Conservation (phyloP, 2,113 vertebrate genomes). For the Catharus fuscescens region DNA sequence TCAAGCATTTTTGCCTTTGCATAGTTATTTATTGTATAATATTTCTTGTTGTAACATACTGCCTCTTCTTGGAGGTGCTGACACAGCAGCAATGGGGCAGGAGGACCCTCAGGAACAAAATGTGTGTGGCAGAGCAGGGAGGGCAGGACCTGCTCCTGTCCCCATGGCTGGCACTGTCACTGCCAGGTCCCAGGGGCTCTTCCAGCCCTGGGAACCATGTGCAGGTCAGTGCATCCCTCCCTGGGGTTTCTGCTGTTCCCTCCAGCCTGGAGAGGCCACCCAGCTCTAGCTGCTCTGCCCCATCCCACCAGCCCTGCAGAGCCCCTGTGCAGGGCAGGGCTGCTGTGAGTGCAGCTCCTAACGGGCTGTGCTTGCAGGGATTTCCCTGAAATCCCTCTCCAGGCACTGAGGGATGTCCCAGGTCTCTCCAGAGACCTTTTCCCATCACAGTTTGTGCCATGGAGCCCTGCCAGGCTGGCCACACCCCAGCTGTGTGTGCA, state of each 20-base stretch:
- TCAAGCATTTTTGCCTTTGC: not conserved
- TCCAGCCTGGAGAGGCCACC: not conserved
- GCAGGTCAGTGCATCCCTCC: not conserved
- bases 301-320: not conserved
- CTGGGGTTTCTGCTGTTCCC: fast-evolving
- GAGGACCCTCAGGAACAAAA: not conserved
- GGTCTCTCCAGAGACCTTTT: not conserved
- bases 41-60: not conserved
- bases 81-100: not conserved
- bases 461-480: not conserved
- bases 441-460: fast-evolving
- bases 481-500: fast-evolving
- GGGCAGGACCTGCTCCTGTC: not conserved
- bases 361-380: not conserved
- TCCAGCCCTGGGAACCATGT: not conserved
- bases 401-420: fast-evolving
- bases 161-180: not conserved
- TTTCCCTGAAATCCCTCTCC: not conserved
- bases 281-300: fast-evolving
- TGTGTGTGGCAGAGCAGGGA: not conserved
- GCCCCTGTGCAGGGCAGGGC: not conserved
- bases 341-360: not conserved
- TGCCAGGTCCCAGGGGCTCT: not conserved
- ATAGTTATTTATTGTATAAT: not conserved
- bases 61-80: not conserved